Conservation (phyloP, 2,888 invertebrate species). For the Athetis lepigone region DNA sequence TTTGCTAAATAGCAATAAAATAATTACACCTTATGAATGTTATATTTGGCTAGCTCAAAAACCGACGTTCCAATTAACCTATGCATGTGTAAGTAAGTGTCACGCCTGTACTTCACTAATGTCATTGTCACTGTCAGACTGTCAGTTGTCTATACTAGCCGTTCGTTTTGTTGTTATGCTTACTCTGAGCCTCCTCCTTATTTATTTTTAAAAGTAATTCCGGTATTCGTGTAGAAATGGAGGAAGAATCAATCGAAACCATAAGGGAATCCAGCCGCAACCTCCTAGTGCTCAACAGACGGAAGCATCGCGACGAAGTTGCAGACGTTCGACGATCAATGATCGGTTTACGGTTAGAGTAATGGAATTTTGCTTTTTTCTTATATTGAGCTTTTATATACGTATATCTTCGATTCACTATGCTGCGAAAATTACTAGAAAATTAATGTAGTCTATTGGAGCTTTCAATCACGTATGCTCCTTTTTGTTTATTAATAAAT, state of each 20-base stretch:
- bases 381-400: not conserved
- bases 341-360: conserved; percentile 54
- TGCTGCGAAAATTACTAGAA: not conserved
- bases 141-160: not conserved
- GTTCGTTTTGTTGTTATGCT: not conserved
- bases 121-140: conserved; percentile 14
- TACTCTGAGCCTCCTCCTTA: not conserved
- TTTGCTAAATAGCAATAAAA: no score
- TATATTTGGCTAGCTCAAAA: no score
- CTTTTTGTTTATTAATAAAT: no score
- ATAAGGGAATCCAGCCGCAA: conserved; percentile 77
- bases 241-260: conserved; percentile 63
- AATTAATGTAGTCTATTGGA: no score
- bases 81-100: no score
- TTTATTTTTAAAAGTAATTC: conserved; percentile 8
- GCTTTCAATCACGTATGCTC: no score
- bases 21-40: no score
- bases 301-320: conserved; percentile 75
- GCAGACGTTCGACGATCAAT: conserved; percentile 73
- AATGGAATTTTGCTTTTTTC: not conserved
- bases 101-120: no score
- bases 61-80: no score
- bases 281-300: conserved; percentile 72
- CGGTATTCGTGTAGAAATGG: conserved; percentile 59
- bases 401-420: not conserved